Evolutionary conservation across 2,797 vertebrate species (phyloP).

Genomic region (Crax fasciolata): DNA sequence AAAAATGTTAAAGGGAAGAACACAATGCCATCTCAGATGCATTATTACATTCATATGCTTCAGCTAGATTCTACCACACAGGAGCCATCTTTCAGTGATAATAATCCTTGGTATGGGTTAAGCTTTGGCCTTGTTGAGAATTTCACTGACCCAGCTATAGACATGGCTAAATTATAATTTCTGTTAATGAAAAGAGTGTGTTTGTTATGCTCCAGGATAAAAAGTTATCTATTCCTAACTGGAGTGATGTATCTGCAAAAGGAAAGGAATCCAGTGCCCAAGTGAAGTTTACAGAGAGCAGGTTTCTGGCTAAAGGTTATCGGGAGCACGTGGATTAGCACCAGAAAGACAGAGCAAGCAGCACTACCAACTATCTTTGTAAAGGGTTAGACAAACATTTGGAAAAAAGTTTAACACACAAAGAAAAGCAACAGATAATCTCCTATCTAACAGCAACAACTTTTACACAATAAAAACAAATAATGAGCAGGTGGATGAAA

Average conservation of each 20-base stretch:
- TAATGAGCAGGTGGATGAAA: background rate
- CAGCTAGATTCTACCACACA: background rate
- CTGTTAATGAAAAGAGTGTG: background rate
- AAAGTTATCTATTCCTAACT: background rate
- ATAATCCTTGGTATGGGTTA: background rate
- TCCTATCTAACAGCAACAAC: background rate
- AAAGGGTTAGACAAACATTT: background rate
- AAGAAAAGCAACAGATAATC: background rate
- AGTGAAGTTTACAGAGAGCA: constrained; percentile 19
- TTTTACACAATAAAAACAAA: constrained; percentile 8
- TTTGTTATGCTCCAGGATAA: background rate
- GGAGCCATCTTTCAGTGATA: background rate
- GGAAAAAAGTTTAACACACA: background rate
- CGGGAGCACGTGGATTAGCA: background rate
- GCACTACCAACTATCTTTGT: background rate
- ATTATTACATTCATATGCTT: background rate
- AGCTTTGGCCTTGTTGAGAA: background rate
- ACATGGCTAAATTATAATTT: background rate
- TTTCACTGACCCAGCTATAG: background rate
- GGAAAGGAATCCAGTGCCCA: background rate
- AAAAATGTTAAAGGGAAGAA: background rate
- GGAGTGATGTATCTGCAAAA: background rate
- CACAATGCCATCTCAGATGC: background rate
- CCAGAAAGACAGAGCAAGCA: background rate
- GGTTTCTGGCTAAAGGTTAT: constrained; percentile 35